Conservation (phyloP, 2,888 invertebrate species). For the Barypeithes pellucidus region DNA sequence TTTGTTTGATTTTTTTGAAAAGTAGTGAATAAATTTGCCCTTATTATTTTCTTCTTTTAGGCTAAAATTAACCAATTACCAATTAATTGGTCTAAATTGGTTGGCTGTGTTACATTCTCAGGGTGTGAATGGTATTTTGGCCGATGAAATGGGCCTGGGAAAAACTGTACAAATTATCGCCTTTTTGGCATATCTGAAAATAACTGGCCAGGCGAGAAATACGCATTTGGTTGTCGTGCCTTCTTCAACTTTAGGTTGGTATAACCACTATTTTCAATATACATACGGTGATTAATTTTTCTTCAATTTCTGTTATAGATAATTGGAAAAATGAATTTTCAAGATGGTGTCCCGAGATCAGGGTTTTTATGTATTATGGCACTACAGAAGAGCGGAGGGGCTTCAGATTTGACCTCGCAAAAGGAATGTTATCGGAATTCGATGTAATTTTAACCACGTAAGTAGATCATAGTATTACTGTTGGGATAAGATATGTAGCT, state of each 20-base stretch:
- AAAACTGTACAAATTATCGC: conserved; percentile 96
- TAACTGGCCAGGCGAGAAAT: conserved; percentile 80
- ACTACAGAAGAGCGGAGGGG: conserved; percentile 87
- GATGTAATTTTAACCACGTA: conserved; percentile 93
- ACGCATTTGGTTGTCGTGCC: conserved; percentile 97
- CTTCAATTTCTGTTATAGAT: conserved; percentile 77
- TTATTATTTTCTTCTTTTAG: conserved; percentile 68
- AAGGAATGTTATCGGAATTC: conserved; percentile 80
- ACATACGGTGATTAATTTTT: too few relatives aligned
- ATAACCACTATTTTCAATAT: background rate
- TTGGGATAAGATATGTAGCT: too few relatives aligned
- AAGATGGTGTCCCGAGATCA: conserved; percentile 85
- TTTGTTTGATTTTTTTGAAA: too few relatives aligned
- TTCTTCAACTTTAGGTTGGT: conserved; percentile 90
- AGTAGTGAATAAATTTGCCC: background rate
- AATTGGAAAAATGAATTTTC: conserved; percentile 88
- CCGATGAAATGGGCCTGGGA: conserved; percentile 98
- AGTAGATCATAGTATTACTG: conserved; percentile 65
- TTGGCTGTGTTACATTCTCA: conserved; percentile 90
- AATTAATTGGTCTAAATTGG: conserved; percentile 94
- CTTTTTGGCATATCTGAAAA: conserved; percentile 91
- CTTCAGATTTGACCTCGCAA: conserved; percentile 84
- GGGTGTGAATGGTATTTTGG: conserved; percentile 93
- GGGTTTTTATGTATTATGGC: conserved; percentile 93
- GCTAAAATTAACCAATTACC: conserved; percentile 87